phyloP scores from a whole-genome alignment of 1,140 invertebrate genomes.

The Drosophila grimshawi region DNA sequence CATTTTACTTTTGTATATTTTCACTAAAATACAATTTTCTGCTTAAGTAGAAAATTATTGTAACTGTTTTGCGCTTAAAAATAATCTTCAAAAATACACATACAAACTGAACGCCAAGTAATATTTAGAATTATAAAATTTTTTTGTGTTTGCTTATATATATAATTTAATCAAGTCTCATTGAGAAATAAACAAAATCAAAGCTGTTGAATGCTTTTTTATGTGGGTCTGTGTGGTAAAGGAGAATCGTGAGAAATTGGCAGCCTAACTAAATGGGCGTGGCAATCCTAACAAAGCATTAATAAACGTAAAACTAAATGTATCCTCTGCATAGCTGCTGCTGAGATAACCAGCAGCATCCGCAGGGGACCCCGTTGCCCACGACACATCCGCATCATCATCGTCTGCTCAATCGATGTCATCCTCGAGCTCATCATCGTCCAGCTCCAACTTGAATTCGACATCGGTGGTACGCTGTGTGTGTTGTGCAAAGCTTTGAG shows the following conservation, averaged over 20 bases:
- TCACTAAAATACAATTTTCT: slow-evolving; percentile 53
- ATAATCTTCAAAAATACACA: slow-evolving; percentile 68
- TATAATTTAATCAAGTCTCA: slow-evolving; percentile 68
- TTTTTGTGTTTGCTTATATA: slow-evolving; percentile 38
- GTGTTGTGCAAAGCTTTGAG: slow-evolving; percentile 65
- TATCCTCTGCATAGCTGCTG: slow-evolving; percentile 67
- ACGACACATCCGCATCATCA: slow-evolving; percentile 41
- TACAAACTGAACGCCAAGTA: slow-evolving; percentile 61
- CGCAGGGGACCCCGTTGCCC: slow-evolving; percentile 39
- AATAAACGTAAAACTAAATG: slow-evolving; percentile 82
- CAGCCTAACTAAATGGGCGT: slow-evolving; percentile 53
- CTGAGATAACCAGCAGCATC: slow-evolving; percentile 50
- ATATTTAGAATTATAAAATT: slow-evolving; percentile 56
- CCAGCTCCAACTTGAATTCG: slow-evolving; percentile 64
- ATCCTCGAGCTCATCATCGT: slow-evolving; percentile 78
- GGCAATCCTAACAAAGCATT: slow-evolving; percentile 82
- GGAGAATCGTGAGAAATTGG: slow-evolving; percentile 18
- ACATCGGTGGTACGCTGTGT: slow-evolving; percentile 65
- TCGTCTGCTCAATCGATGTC: slow-evolving; percentile 81
- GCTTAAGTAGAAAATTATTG: slow-evolving; percentile 71
- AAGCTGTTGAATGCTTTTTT: slow-evolving; percentile 30
- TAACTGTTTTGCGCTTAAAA: slow-evolving; percentile 66
- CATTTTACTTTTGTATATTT: slow-evolving; percentile 46
- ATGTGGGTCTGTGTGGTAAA: slow-evolving; percentile 30
- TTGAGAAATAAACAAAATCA: slow-evolving; percentile 66